Base-by-base conservation (phyloP, 2,797 vertebrate species). In the Pempheris klunzingeri region DNA sequence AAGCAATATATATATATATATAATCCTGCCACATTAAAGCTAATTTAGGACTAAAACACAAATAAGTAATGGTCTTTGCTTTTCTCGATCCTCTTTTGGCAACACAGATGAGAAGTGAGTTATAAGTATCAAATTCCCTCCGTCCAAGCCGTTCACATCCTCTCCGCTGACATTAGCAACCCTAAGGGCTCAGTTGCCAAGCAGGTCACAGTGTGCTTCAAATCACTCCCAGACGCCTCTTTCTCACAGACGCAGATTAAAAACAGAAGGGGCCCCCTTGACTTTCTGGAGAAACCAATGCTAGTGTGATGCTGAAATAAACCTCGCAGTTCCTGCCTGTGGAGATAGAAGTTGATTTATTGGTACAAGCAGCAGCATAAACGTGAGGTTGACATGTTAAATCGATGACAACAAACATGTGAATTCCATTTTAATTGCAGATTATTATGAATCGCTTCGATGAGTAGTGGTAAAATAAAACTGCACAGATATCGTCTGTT, bases 191-290 rank as follows among this genome's bases (percentile, higher is more conserved):
- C 46, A 24, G 86, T 72, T 92, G 86, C 88, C 84, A 87, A 87
- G 74, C 80, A 82, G 94, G 93, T 94, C 94, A 92, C 87, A 90
- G 87, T 84, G 84, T 61, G 79, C 85, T 89, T 88, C 73, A 90
- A 93, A 94, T 94, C 92, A 90, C 86, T 94, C 88, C 93, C 93
- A 94, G 92, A 90, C 82, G 76, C 76, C 65, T 78, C 80, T 82
- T 92, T 90, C 87, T 87, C 92, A 82, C 80, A 84, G 84, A 83
- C 39, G 49, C 67, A 74, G 62, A 90, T 81, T 71, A 84, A 73
- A 83, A 90, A 74, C 74, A 87, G 77, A 78, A 73, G 59, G 60
- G 71, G 72, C 47, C 74, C 57, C 74, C 22, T 62, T 14, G 14
- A 46, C 82, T 83, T 81, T 52, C 82, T 28, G 0, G 36, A 83